phyloP scores from a whole-genome alignment of 2,113 vertebrate genomes.

The Panurus biarmicus region DNA sequence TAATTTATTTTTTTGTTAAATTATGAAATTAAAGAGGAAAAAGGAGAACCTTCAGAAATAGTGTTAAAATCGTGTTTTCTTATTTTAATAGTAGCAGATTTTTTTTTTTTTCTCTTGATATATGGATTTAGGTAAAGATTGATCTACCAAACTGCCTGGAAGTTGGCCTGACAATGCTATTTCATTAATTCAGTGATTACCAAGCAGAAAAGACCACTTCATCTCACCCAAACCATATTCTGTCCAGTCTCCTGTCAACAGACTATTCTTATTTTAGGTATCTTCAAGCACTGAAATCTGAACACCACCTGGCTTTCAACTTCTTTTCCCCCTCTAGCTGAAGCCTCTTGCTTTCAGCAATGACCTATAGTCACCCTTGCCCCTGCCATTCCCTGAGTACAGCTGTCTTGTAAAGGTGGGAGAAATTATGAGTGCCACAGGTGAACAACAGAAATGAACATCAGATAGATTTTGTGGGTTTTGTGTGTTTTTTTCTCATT shows the following conservation, averaged over 20 bases:
- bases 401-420: conserved; percentile 60
- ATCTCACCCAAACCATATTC: conserved; percentile 18
- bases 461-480: neutral
- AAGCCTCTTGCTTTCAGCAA: conserved; percentile 44
- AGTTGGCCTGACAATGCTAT: conserved; percentile 15
- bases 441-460: neutral
- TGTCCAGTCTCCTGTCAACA: neutral
- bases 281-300: conserved; percentile 42
- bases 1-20: conserved; percentile 22
- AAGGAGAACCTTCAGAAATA: conserved; percentile 62
- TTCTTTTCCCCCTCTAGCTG: conserved; percentile 5
- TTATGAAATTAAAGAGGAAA: conserved; percentile 61
- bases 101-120: conserved; percentile 26
- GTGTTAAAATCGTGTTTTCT: conserved; percentile 31
- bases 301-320: conserved; percentile 43
- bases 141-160: conserved; percentile 49
- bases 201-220: conserved; percentile 52
- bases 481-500: neutral
- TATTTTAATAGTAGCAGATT: conserved; percentile 33
- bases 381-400: conserved; percentile 72
- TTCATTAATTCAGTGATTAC: conserved; percentile 43
- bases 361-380: conserved; percentile 19
- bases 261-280: neutral
- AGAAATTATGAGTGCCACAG: conserved; percentile 29
- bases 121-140: conserved; percentile 47